Base-by-base conservation (phyloP, 2,797 vertebrate genomes). In the Rhinella marina region DNA sequence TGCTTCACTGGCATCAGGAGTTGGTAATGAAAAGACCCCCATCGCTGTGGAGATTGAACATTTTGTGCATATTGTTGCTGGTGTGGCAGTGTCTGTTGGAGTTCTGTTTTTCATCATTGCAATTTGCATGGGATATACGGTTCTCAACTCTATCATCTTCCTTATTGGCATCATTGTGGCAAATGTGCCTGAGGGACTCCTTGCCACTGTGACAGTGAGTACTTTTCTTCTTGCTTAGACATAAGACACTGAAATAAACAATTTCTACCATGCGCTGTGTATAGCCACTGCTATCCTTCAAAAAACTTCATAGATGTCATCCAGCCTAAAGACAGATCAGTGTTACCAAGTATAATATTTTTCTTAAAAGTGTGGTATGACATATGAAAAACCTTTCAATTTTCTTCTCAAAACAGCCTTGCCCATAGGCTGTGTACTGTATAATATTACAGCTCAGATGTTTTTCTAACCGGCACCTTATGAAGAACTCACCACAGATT, bases 141-240 rank as follows among this genome's bases (percentile, higher is more conserved):
- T 94, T 72, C 90, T 96, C 41, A 93, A 95, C 2, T 93, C 95
- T 82, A 92, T 96, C 92, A 95, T 96, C 91, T 96, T 96, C 84
- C 95, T 96, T 68, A 96, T 95, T n/a, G 94, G 95, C 88, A 96
- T 96, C 90, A 96, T 96, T 25, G 95, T 96, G 90, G 95, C 95
- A 7, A 96, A 96, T 0, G 95, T 96, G 86, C 95, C 95, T 0
- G 95, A 96, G 87, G 95, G 95, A 11, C 93, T 96, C 73, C 92
- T 96, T 84, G 95, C 95, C 90, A 95, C 95, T 0, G 95, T 96
- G 62, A 96, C 95, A 2, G 95, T 96, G 92, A 95, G 95, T 90
- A 79, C 25, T 21, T 25, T 16, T 41, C 41, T 41, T 41, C 5
- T 17, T 77, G 7, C 56, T 64, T 59, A n/a, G 8, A 27, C 10